phyloP scores from a whole-genome alignment of 2,113 vertebrate species.

The Telmatochromis sp. region DNA sequence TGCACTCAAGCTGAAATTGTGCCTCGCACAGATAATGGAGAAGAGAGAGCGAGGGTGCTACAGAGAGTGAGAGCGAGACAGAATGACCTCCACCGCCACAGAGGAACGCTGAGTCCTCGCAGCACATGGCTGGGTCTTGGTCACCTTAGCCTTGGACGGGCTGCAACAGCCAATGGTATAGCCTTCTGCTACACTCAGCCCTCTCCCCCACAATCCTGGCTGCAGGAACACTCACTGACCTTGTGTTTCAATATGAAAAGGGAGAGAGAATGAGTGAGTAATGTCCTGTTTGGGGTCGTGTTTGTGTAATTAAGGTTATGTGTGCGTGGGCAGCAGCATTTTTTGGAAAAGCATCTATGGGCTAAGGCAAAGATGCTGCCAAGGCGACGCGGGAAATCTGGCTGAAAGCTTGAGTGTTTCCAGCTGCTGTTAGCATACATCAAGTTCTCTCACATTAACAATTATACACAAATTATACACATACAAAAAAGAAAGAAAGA shows the following conservation, averaged over 20 bases:
- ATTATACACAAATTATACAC: neutral
- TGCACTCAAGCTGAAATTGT: neutral
- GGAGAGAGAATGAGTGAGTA: neutral
- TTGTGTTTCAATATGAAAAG: slow-evolving; percentile 43
- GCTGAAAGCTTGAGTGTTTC: neutral
- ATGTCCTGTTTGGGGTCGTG: neutral
- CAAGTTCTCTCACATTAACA: neutral
- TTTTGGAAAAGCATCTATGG: neutral
- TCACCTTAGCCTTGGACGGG: slow-evolving; percentile 72
- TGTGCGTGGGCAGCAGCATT: neutral
- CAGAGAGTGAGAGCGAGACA: neutral
- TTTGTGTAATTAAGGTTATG: neutral
- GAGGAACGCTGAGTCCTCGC: slow-evolving; percentile 55
- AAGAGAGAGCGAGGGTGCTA: neutral
- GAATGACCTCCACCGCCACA: slow-evolving; percentile 43
- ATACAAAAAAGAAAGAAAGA: neutral
- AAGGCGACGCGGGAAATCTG: neutral
- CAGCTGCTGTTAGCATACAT: slow-evolving; percentile 1
- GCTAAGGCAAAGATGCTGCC: neutral
- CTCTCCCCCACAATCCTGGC: slow-evolving; percentile 38
- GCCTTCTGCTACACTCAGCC: neutral
- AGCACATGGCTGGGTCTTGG: slow-evolving; percentile 59
- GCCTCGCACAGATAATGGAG: neutral
- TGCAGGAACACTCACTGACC: slow-evolving; percentile 47
- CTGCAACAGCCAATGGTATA: slow-evolving; percentile 54